Conservation (phyloP, 1,140 invertebrate genomes). For the Bemisia tabaci region DNA sequence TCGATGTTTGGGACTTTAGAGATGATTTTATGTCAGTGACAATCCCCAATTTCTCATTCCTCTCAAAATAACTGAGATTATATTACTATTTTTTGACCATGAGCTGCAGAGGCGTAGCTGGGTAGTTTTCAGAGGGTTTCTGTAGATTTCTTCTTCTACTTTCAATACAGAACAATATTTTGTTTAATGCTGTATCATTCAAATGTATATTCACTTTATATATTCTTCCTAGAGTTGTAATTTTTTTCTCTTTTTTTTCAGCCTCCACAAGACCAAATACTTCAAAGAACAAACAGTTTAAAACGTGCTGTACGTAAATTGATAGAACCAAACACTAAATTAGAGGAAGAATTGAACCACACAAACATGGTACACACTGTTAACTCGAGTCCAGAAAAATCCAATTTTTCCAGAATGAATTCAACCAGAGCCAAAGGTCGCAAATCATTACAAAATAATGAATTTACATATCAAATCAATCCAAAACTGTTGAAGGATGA, state of each 20-base stretch:
- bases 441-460: background rate
- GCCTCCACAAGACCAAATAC: conserved; percentile 23
- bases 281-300: conserved; percentile 56
- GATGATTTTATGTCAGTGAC: too few relatives aligned
- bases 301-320: conserved; percentile 74
- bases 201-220: too few relatives aligned
- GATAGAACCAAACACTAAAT: conserved; percentile 63
- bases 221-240: too few relatives aligned
- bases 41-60: too few relatives aligned
- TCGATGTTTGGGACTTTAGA: too few relatives aligned
- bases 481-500: background rate
- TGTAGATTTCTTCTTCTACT: too few relatives aligned
- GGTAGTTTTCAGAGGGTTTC: too few relatives aligned
- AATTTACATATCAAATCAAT: background rate
- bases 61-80: too few relatives aligned
- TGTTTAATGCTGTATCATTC: too few relatives aligned
- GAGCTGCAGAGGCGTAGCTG: too few relatives aligned
- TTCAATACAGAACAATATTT: too few relatives aligned
- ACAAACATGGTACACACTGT: background rate
- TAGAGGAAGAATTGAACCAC: conserved; percentile 36
- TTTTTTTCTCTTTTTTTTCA: conserved; percentile 6
- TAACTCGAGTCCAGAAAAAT: background rate
- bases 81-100: too few relatives aligned
- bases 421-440: background rate
- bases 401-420: background rate